Evolutionary conservation across 2,888 invertebrate species (phyloP), one percentile per base, ranked within the genome.

Genomic region (Amblyjoppa fuscipennis): DNA sequence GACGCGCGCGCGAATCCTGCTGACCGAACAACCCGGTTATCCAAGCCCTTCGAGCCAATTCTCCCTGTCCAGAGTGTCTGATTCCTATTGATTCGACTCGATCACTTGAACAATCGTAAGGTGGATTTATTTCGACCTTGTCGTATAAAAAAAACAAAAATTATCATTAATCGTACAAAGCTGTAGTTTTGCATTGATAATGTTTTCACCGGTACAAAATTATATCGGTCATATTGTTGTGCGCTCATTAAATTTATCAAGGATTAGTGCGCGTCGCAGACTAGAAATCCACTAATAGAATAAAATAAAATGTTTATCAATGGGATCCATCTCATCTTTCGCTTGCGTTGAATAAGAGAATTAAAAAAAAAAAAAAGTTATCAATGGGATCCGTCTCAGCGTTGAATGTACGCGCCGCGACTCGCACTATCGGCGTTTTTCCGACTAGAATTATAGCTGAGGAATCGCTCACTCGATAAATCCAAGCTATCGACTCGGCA

Each of bases 1-100:
- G 70, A 38, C 79, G 75, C 75, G 71, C 82, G 80, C 64, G 78
- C 85, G 85, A 82, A 77, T 85, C 78, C 81, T 82, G 85, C 85
- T 82, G 81, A 75, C 64, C 77, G 73, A 74, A 77, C 73, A 77
- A 79, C 85, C 61, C 75, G 68, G 38, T 75, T 66, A 70, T 80
- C 16, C 13, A 34, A 59, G 49, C 73, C 73, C 74, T 74, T 69
- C 68, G 61, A 74, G 74, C 56, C 76, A 64, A 76, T 71, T 76
- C 41, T 61, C 41, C 13, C 31, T 28, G 13, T 51, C 64, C 49
- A 16, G 28, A 75, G 20, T 25, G 16, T 56, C 68, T 5, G 45
- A 74, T 66, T 73, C 13, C 41, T 66, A 84, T 84, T 31, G 74
- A 74, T 74, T 74, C 31, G 56, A 71, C 38, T 53, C 53, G 28